Percentiles rank a stretch among this genome's conserved stretches.
phyloP scores from a whole-genome alignment of 2,797 vertebrate species.

The Discoglossus pictus region DNA sequence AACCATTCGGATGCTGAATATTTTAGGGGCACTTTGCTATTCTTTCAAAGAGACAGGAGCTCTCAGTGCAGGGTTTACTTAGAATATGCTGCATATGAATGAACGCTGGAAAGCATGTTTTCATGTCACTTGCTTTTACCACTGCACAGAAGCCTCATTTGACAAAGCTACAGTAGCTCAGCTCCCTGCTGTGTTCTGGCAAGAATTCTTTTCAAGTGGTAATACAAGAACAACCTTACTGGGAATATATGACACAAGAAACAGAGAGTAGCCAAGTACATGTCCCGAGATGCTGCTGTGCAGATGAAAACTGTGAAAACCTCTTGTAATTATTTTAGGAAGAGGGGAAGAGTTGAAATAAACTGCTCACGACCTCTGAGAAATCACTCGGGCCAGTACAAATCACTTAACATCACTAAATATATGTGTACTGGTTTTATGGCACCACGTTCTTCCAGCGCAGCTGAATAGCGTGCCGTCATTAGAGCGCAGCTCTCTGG shows the following conservation, averaged over 20 bases:
- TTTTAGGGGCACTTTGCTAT: no score
- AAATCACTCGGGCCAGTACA: constrained; percentile 20
- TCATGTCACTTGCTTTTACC: constrained; percentile 32
- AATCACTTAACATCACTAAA: no score
- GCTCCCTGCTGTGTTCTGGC: constrained; percentile 36
- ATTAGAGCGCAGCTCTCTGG: no score
- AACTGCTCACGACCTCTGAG: constrained; percentile 35
- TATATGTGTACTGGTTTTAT: no score
- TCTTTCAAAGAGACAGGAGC: no score
- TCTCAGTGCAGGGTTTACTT: not conserved
- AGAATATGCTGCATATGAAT: constrained; percentile 35
- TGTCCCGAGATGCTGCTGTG: constrained; percentile 31
- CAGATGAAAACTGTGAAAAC: constrained; percentile 44
- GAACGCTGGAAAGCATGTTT: constrained; percentile 29
- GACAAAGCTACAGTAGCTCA: constrained; percentile 27
- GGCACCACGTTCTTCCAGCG: no score
- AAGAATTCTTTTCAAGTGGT: constrained; percentile 41
- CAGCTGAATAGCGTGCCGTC: no score
- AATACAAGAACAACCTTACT: constrained; percentile 49
- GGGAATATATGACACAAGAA: constrained; percentile 50
- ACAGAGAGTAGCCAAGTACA: constrained; percentile 32
- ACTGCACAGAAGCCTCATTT: constrained; percentile 34
- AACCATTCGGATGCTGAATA: no score
- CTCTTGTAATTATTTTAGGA: constrained; percentile 41
- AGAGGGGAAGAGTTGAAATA: constrained; percentile 36